phyloP scores from a whole-genome alignment of 2,797 vertebrate genomes.

The Taenioides sp. region DNA sequence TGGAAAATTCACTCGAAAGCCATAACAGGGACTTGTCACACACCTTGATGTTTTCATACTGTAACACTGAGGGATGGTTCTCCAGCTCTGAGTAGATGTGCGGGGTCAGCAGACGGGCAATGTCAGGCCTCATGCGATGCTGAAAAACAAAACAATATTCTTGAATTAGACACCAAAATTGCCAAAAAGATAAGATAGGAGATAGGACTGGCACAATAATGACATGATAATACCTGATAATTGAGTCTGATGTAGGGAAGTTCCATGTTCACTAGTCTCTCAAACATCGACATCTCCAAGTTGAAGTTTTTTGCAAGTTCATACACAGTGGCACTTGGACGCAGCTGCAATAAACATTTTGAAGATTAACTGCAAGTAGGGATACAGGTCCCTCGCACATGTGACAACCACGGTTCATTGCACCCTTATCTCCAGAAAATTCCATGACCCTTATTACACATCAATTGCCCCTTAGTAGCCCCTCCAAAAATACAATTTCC shows the following conservation, averaged over 20 bases:
- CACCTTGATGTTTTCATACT: slow-evolving; percentile 90
- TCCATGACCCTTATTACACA: too few species aligned
- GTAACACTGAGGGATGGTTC: slow-evolving; percentile 89
- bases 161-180: not conserved
- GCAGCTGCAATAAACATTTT: slow-evolving; percentile 78
- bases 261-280: slow-evolving; percentile 86
- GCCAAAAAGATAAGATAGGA: not conserved
- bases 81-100: slow-evolving; percentile 88
- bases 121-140: slow-evolving; percentile 96
- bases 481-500: not conserved
- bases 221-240: slow-evolving; percentile 82
- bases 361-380: slow-evolving; percentile 22
- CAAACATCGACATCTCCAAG: slow-evolving; percentile 95
- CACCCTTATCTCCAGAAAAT: too few species aligned
- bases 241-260: slow-evolving; percentile 89
- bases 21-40: slow-evolving; percentile 20
- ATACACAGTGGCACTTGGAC: slow-evolving; percentile 90
- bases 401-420: not conserved
- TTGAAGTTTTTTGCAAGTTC: slow-evolving; percentile 92
- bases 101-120: slow-evolving; percentile 88
- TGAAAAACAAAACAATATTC: slow-evolving; percentile 50
- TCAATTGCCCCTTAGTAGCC: not conserved
- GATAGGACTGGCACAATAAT: not conserved
- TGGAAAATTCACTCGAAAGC: slow-evolving; percentile 6
- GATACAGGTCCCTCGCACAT: not conserved